phyloP scores from a whole-genome alignment of 1,140 invertebrate species.

The Chlorops oryzae region DNA sequence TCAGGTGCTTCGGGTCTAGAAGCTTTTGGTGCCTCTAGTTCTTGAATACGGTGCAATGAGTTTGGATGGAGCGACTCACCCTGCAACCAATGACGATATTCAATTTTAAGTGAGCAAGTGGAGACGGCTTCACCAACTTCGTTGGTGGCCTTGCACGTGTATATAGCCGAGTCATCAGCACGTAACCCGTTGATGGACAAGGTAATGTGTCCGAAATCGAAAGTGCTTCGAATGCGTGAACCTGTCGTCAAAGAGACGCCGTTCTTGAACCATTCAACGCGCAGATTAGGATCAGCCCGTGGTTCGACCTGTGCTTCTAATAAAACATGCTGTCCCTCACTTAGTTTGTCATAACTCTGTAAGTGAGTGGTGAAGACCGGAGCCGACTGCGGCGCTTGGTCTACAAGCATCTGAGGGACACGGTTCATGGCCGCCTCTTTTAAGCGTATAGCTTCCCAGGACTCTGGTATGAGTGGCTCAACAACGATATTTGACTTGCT shows the following conservation, averaged over 20 bases:
- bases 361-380: slow-evolving; percentile 89
- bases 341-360: slow-evolving; percentile 75
- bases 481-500: slow-evolving; percentile 70
- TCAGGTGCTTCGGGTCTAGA: slow-evolving; percentile 61
- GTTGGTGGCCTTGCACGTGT: slow-evolving; percentile 89
- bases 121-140: slow-evolving; percentile 85
- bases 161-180: slow-evolving; percentile 86
- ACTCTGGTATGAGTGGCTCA: slow-evolving; percentile 76
- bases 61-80: slow-evolving; percentile 87
- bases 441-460: slow-evolving; percentile 82
- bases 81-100: slow-evolving; percentile 78
- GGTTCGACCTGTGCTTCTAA: slow-evolving; percentile 94
- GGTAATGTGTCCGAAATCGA: slow-evolving; percentile 91
- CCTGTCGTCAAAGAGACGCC: slow-evolving; percentile 78
- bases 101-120: slow-evolving; percentile 83
- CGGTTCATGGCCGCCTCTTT: slow-evolving; percentile 85
- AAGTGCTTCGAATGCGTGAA: slow-evolving; percentile 77
- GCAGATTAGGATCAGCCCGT: slow-evolving; percentile 88
- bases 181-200: slow-evolving; percentile 81
- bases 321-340: slow-evolving; percentile 85
- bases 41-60: slow-evolving; percentile 77
- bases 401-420: slow-evolving; percentile 77
- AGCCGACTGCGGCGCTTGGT: slow-evolving; percentile 73
- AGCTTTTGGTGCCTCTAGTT: slow-evolving; percentile 73
- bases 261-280: slow-evolving; percentile 90